These are phyloP conservation scores for Ichneumoninae sp. DNA, from an alignment of 2,888 invertebrate genomes.

Conservation along the genomic window DNA sequence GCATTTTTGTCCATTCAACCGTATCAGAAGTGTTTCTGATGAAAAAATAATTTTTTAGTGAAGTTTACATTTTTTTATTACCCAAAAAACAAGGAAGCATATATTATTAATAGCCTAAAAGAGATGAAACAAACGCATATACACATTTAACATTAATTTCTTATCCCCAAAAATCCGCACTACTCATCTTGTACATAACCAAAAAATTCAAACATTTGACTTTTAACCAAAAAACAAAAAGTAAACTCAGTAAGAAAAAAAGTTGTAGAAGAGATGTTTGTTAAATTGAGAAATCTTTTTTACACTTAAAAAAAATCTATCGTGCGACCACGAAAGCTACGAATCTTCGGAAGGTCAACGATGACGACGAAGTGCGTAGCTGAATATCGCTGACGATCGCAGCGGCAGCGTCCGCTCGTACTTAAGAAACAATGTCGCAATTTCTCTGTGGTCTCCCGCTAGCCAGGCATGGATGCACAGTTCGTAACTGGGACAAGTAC, in stretches of 20 bases:
- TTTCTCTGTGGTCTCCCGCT: slow-evolving; percentile 42
- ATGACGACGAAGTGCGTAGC: neutral
- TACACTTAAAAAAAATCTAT: neutral
- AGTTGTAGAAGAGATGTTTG: neutral
- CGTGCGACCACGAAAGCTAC: neutral
- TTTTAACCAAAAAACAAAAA: neutral
- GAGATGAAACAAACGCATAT: neutral
- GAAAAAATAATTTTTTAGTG: neutral
- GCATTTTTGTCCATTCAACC: neutral
- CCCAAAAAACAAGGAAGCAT: neutral
- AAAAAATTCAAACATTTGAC: neutral
- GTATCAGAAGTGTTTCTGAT: neutral
- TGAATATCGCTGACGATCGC: neutral
- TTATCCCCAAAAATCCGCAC: neutral
- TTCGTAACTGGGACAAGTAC: slow-evolving; percentile 74
- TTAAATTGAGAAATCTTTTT: neutral
- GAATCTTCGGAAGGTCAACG: neutral
- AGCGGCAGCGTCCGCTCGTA: neutral
- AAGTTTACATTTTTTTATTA: neutral
- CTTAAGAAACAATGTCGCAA: slow-evolving; percentile 28
- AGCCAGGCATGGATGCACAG: neutral
- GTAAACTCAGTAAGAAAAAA: neutral
- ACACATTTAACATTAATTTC: neutral
- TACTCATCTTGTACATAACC: neutral
- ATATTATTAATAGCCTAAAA: neutral